phyloP scores from a whole-genome alignment of 2,888 invertebrate species.

The Agrilus biguttatus region DNA sequence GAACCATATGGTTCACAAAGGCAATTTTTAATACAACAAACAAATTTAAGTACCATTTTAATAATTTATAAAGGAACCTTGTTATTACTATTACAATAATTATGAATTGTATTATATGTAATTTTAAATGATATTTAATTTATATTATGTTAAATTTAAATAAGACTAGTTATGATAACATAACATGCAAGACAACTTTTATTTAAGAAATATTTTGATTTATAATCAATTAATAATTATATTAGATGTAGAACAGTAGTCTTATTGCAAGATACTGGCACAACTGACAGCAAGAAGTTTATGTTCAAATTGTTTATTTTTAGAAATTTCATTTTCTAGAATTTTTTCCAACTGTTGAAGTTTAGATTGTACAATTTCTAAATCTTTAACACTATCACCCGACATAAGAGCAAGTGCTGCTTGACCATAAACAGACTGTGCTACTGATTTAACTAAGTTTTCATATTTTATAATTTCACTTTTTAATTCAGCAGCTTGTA shows the following conservation, averaged over 20 bases:
- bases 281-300: conserved; percentile 21
- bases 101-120: too few relatives aligned
- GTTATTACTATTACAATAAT: too few relatives aligned
- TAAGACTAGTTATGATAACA: too few relatives aligned
- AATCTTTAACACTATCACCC: conserved; percentile 7
- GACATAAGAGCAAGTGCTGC: conserved; percentile 11
- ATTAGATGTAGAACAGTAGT: too few relatives aligned
- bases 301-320: conserved; percentile 21
- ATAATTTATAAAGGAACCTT: too few relatives aligned
- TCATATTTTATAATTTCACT: conserved; percentile 22
- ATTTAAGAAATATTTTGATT: not conserved
- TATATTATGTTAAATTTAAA: too few relatives aligned
- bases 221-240: not conserved
- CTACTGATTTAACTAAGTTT: conserved; percentile 21
- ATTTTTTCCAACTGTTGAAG: conserved; percentile 18
- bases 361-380: conserved; percentile 9
- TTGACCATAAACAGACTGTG: conserved; percentile 20
- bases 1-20: too few relatives aligned
- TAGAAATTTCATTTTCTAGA: conserved; percentile 17
- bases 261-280: conserved; percentile 17
- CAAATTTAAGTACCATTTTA: too few relatives aligned
- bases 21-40: too few relatives aligned
- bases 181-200: too few relatives aligned
- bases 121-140: too few relatives aligned
- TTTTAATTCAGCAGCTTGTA: conserved; percentile 20